Evolutionary conservation across 2,888 invertebrate genomes (phyloP).

Genomic region (Dusona sp.): DNA sequence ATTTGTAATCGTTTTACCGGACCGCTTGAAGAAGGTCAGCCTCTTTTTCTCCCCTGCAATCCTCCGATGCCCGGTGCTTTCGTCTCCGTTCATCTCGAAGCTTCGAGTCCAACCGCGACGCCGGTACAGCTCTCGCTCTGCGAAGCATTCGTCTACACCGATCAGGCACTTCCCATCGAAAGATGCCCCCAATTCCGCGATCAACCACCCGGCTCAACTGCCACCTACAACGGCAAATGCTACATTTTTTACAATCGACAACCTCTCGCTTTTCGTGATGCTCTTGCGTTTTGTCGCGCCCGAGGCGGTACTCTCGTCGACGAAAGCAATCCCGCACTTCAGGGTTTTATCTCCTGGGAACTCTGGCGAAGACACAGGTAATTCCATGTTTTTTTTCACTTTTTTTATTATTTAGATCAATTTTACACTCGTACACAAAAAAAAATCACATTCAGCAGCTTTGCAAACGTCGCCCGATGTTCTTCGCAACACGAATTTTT

Average conservation of each 20-base stretch:
- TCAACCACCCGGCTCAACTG: slow-evolving; percentile 96
- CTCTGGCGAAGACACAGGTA: slow-evolving; percentile 94
- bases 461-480: too few species aligned
- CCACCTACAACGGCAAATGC: slow-evolving; percentile 97
- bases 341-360: slow-evolving; percentile 98
- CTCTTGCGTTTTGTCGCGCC: slow-evolving; percentile 91
- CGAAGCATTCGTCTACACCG: slow-evolving; percentile 97
- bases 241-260: slow-evolving; percentile 97
- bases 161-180: slow-evolving; percentile 95
- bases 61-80: slow-evolving; percentile 98
- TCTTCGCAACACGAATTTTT: not conserved
- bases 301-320: slow-evolving; percentile 95
- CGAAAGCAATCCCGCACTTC: slow-evolving; percentile 96
- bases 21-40: slow-evolving; percentile 94
- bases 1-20: slow-evolving; percentile 96
- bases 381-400: slow-evolving; percentile 71
- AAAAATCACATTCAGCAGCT: too few species aligned
- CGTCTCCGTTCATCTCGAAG: slow-evolving; percentile 95
- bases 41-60: slow-evolving; percentile 96
- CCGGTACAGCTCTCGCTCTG: slow-evolving; percentile 94
- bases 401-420: not conserved
- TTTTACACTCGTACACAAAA: too few species aligned
- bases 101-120: slow-evolving; percentile 88
- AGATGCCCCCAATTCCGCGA: slow-evolving; percentile 96
- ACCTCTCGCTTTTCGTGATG: slow-evolving; percentile 92